Evolutionary conservation across 1,140 invertebrate genomes (phyloP), one percentile per base, ranked within the genome.

Genomic region (Drosophila pandora): DNA sequence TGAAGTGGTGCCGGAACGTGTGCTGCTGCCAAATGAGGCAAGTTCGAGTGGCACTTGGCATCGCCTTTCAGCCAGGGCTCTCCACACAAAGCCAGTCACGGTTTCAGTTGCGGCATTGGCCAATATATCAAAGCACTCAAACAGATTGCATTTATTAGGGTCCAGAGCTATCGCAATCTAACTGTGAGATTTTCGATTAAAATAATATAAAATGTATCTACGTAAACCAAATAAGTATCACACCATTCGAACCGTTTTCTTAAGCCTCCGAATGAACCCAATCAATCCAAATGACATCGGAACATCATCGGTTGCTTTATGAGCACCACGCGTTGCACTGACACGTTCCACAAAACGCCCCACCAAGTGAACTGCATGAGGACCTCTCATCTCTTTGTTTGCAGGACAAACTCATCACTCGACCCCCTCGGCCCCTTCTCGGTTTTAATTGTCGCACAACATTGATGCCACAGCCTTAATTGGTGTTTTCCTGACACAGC

Each of bases 41-140:
- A 84, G 25, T 68, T 68, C 71, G 45, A 63, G 61, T 76, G 68
- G 49, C 80, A 60, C 45, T 68, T 69, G 79, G 61, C 62, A 63
- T 41, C 48, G 59, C n/a, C 41, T 17, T n/a, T 17, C 37, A 55
- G 49, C 22, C 23, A 9, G 41, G 48, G 57, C 30, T 45, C 39
- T 55, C 13, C 72, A 43, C 30, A 34, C 54, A 59, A 39, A 75
- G 57, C 52, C 12, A 85, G 80, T 62, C 67, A 64, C 76, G 72
- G 71, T 34, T 47, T 48, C 68, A 48, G 57, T 61, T 61, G 76
- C 45, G 59, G 76, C 65, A 58, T 25, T 58, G 59, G 56, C 67
- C 78, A 80, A 80, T 83, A 80, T 77, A 84, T 85, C 81, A 77
- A 85, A 75, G 76, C 81, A 77, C 81, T 87, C 82, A 64, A 71